A percentile compares a stretch with the other conserved stretches of the same genome.
phyloP scores from a whole-genome alignment of 2,113 vertebrate genomes.

The Pedetes capensis region DNA sequence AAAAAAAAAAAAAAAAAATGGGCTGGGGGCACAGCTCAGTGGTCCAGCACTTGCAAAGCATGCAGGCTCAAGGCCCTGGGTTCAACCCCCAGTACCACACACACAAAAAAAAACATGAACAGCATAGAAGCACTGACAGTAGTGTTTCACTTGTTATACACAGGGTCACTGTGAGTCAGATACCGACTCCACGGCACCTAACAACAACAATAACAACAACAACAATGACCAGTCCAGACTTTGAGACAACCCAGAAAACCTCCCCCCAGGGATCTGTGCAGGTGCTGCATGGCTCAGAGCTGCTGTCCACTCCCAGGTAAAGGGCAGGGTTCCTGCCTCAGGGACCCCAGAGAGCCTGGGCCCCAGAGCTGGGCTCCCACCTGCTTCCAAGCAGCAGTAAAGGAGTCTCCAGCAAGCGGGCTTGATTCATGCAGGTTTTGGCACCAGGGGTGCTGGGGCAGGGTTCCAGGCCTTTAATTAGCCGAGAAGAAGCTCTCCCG shows the following conservation, averaged over 20 bases:
- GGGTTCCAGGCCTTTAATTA: background rate
- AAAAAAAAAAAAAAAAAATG: no score
- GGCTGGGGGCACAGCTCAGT: no score
- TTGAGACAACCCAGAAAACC: background rate
- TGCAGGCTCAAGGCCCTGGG: no score
- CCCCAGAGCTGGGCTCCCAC: accelerated
- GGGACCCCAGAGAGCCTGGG: accelerated
- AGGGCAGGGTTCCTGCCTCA: accelerated
- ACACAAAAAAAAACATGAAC: no score
- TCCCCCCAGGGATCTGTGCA: accelerated
- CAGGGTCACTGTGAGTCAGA: no score
- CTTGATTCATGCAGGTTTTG: accelerated
- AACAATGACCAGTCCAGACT: background rate
- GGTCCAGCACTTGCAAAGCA: no score
- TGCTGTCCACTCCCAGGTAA: accelerated
- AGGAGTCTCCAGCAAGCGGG: background rate
- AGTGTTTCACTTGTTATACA: no score
- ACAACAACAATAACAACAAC: no score
- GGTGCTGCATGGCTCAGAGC: accelerated
- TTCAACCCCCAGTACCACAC: no score
- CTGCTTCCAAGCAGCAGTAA: background rate
- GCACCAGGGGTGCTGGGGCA: background rate
- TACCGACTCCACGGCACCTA: no score
- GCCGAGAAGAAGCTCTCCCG: background rate
- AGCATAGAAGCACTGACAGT: no score